Evolutionary conservation across 1,140 invertebrate species (phyloP).

Genomic region (Drosophila oshimai): DNA sequence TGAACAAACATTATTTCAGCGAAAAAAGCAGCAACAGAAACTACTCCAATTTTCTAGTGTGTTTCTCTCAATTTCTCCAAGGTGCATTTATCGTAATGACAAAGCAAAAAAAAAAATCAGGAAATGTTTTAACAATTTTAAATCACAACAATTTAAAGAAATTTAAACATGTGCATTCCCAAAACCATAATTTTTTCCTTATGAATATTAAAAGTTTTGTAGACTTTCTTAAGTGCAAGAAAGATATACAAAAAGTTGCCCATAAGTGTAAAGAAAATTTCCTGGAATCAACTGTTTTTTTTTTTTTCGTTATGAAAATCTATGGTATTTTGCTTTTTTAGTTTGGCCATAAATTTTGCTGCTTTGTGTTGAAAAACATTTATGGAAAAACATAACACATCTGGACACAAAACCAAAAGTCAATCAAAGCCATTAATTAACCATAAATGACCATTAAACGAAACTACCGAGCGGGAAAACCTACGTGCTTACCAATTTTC

Average conservation of each 20-base stretch:
- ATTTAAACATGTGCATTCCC: too few species aligned
- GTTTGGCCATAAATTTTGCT: slow-evolving; percentile 2
- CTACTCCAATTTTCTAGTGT: slow-evolving; percentile 8
- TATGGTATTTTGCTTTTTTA: background rate
- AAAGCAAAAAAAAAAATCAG: background rate
- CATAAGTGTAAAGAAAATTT: background rate
- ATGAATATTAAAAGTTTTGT: too few species aligned
- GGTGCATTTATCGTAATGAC: background rate
- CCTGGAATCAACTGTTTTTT: background rate
- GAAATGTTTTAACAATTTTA: too few species aligned
- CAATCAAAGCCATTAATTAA: slow-evolving; percentile 49
- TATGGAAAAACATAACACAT: slow-evolving; percentile 53
- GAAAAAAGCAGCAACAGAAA: background rate
- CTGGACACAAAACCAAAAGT: slow-evolving; percentile 8
- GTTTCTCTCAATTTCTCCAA: background rate
- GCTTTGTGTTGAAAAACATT: slow-evolving; percentile 26
- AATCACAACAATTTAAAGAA: too few species aligned
- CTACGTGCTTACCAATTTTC: slow-evolving; percentile 47
- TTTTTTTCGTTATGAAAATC: background rate
- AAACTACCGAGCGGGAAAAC: slow-evolving; percentile 2
- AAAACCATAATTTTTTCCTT: too few species aligned
- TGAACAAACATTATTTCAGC: background rate
- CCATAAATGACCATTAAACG: slow-evolving; percentile 37
- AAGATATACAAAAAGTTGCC: background rate
- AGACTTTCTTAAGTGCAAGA: too few species aligned